phyloP scores from a whole-genome alignment of 1,140 invertebrate genomes.

The Pseudomyrmex concolor region DNA sequence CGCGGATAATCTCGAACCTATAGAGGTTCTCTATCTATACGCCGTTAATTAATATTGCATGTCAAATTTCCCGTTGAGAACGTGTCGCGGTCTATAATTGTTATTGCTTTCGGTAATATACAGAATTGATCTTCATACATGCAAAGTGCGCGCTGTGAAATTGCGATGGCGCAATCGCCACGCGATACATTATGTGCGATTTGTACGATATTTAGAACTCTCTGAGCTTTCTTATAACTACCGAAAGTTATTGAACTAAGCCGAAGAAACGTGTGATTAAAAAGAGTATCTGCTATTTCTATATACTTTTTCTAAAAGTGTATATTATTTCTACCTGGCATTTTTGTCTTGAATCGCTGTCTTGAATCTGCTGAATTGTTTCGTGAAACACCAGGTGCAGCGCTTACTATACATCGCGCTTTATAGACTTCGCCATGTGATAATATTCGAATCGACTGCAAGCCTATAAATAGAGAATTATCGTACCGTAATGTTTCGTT shows the following conservation, averaged over 20 bases:
- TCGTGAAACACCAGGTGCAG: conserved; percentile 24
- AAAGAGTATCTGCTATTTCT: background rate
- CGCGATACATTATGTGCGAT: background rate
- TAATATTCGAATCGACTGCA: conserved; percentile 3
- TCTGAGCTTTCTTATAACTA: too few relatives aligned
- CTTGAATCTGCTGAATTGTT: background rate
- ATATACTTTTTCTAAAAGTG: too few relatives aligned
- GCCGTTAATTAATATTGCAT: conserved; percentile 55
- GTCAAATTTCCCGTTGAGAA: conserved; percentile 34
- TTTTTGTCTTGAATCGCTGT: background rate
- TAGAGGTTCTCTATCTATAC: conserved; percentile 35
- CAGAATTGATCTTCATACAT: conserved; percentile 1
- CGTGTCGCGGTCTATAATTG: conserved; percentile 38
- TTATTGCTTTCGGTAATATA: conserved; percentile 32
- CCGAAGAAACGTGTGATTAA: background rate
- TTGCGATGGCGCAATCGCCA: background rate
- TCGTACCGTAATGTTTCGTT: background rate
- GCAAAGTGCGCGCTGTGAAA: conserved; percentile 1
- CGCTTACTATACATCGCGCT: conserved; percentile 7
- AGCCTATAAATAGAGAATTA: conserved; percentile 20
- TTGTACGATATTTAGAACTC: background rate
- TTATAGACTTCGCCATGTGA: background rate
- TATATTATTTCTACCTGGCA: background rate
- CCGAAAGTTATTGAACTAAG: background rate
- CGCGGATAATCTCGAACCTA: conserved; percentile 41